A percentile compares a stretch with the other conserved stretches of the same genome.
phyloP scores from a whole-genome alignment of 2,888 invertebrate species.

The Conops quadrifasciatus region DNA sequence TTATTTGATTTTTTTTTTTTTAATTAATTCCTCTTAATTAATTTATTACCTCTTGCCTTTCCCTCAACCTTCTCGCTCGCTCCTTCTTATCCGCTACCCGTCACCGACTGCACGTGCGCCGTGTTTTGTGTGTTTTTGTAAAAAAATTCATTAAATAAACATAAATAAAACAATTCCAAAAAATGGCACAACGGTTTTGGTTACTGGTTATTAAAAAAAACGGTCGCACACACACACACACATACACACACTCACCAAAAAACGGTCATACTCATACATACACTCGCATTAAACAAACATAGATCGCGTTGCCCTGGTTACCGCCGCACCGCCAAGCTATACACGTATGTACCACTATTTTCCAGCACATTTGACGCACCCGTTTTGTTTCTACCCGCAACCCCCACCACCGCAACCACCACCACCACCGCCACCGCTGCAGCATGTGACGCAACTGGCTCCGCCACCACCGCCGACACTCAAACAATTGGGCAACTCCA shows the following conservation, averaged over 20 bases:
- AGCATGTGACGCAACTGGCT: conserved; percentile 50
- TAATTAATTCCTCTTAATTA: neutral
- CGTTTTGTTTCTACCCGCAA: conserved; percentile 66
- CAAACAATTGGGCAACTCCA: conserved; percentile 57
- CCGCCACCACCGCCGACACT: conserved; percentile 58
- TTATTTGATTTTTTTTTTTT: neutral
- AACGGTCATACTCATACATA: conserved; percentile 13
- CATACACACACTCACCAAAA: neutral
- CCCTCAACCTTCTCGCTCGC: too few relatives aligned
- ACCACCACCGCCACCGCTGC: conserved; percentile 57
- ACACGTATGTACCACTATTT: conserved; percentile 72
- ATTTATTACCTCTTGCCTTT: too few relatives aligned
- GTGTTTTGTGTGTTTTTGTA: neutral
- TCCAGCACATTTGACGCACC: conserved; percentile 68
- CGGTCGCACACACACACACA: neutral
- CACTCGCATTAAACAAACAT: conserved; percentile 18
- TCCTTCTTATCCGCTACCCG: too few relatives aligned
- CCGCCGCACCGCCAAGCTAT: conserved; percentile 71
- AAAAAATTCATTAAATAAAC: neutral
- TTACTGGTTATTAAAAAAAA: neutral
- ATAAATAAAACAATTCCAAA: neutral
- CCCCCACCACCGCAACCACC: conserved; percentile 61
- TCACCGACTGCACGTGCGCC: conserved; percentile 6
- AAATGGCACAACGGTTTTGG: neutral
- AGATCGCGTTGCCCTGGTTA: conserved; percentile 74